Base-by-base conservation (phyloP, 2,888 invertebrate genomes). In the Papilio protenor region DNA sequence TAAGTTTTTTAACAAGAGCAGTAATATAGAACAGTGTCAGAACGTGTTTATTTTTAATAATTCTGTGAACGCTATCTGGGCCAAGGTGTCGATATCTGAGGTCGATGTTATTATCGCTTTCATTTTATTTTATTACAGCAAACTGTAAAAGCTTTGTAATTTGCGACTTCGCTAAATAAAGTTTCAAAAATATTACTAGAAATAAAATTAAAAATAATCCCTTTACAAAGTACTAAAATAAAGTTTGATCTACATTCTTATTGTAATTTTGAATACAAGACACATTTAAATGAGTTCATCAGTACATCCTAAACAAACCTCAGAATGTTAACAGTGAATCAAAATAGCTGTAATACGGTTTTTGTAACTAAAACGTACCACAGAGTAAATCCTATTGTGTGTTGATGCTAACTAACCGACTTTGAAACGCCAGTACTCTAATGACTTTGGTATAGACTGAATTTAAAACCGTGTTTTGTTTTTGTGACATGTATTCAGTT, bases 81-180 rank as follows among this genome's bases (percentile, higher is more conserved):
- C 21, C 75, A 75, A 75, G 75, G 66, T 55, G 66, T 75, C 69
- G 69, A 66, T 75, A 69, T 23, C 55, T 55, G 40, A 75, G 66
- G 66, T 40, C 66, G 66, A 16, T 11, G 6, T 40, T 40, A 66
- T 66, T 66, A 18, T 66, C 40, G 40, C 18, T 33, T 66, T 27
- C 33, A 33, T 33, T 33, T 40, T n/a, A 64, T 64, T 64, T 64
- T 64, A 33, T 40, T 40, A 33, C 33, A 64, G 11, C 64, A 33
- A 33, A 64, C 16, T 33, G 23, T 64, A 3, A 64, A 64, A 64
- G 64, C 64, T 40, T 40, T 40, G 1, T 8, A 16, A 14, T n/a
- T 66, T 40, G 40, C 40, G 11, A 18, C n/a, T n/a, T 18, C n/a
- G 59, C 59, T 66, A 5, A 18, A 52, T 52, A 18, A 18, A 18